Conservation (phyloP, 2,797 vertebrate genomes). For the Sparidentex hasta region DNA sequence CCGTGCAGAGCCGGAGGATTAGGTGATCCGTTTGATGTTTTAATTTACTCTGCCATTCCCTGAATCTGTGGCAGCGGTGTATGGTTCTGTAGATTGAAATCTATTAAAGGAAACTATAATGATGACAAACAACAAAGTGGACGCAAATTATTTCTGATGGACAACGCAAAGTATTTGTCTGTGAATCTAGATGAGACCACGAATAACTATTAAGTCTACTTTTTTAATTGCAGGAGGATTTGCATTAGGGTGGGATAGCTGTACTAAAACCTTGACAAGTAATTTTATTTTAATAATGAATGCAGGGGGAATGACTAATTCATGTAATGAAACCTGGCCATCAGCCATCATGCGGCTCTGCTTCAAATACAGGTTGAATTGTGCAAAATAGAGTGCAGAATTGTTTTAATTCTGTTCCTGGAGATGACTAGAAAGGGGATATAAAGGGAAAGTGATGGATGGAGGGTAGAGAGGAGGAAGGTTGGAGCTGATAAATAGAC, state of each 20-base stretch:
- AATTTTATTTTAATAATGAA: constrained; percentile 42
- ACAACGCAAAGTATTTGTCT: constrained; percentile 1
- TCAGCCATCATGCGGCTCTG: constrained; percentile 24
- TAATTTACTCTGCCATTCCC: constrained; percentile 18
- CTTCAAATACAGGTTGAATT: constrained; percentile 21
- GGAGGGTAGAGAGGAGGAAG: not conserved
- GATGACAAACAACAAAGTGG: not conserved
- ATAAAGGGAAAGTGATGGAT: constrained; percentile 11
- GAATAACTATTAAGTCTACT: not conserved
- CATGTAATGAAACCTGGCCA: constrained; percentile 42
- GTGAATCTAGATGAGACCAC: constrained; percentile 3
- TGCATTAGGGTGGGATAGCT: constrained; percentile 4
- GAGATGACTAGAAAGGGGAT: constrained; percentile 11
- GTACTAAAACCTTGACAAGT: constrained; percentile 8
- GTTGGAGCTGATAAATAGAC: constrained; percentile 23
- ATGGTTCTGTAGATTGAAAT: not conserved
- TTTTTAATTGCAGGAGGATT: constrained; percentile 14
- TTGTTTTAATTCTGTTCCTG: constrained; percentile 26
- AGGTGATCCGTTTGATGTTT: constrained; percentile 45
- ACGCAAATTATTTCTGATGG: not conserved
- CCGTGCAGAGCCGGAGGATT: constrained; percentile 5
- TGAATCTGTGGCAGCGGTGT: constrained; percentile 8
- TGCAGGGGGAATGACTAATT: constrained; percentile 42
- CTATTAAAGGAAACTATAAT: not conserved
- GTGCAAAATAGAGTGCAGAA: constrained; percentile 15